Conservation (phyloP, 1,140 invertebrate genomes). For the Carposina sasakii region DNA sequence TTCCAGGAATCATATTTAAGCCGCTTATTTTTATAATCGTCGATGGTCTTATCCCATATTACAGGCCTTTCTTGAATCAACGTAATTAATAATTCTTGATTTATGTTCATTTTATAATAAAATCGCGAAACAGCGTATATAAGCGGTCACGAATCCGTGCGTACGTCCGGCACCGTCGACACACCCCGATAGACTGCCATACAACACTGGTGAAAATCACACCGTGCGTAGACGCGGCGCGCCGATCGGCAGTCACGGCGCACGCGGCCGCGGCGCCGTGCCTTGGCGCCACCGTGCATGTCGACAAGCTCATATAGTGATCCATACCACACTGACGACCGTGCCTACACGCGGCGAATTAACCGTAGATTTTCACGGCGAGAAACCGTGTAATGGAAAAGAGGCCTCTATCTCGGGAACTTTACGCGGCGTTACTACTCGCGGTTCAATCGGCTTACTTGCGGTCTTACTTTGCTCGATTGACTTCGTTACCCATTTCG, state of each 20-base stretch:
- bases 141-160: constrained; percentile 20
- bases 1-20: constrained; percentile 25
- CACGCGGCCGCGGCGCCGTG: constrained; percentile 18
- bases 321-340: constrained; percentile 29
- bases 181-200: constrained; percentile 25
- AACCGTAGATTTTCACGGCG: constrained; percentile 30
- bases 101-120: constrained; percentile 20
- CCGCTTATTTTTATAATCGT: constrained; percentile 24
- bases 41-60: constrained; percentile 24
- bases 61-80: constrained; percentile 23
- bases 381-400: constrained; percentile 24
- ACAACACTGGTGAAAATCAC: constrained; percentile 25
- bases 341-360: constrained; percentile 29
- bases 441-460: no score
- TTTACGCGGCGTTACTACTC: no score
- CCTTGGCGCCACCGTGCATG: constrained; percentile 13
- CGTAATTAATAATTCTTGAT: constrained; percentile 25
- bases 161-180: constrained; percentile 21
- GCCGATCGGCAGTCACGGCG: constrained; percentile 23
- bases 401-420: no score
- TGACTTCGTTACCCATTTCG: no score
- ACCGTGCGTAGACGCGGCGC: constrained; percentile 24
- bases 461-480: no score
- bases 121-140: constrained; percentile 12
- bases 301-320: constrained; percentile 26